Percentiles rank a stretch among this genome's conserved stretches.
Evolutionary conservation across 1,140 invertebrate species (phyloP).

Genomic region (Orius laevigatus): DNA sequence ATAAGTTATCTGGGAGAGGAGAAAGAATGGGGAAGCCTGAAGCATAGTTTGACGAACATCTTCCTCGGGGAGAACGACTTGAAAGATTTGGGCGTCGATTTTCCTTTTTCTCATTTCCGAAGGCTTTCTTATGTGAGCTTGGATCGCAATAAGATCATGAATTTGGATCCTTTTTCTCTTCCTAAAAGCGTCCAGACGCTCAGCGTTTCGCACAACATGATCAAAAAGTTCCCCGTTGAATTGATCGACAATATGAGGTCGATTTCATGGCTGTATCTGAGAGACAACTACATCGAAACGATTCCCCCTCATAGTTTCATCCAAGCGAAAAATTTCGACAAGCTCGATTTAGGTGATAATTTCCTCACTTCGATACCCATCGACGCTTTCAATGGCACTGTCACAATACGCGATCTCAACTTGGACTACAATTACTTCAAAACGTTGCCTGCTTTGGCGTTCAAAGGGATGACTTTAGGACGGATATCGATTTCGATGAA

Average conservation of each 20-base stretch:
- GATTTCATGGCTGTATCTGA: slow-evolving; percentile 45
- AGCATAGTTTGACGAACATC: slow-evolving; percentile 54
- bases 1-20: slow-evolving; percentile 44
- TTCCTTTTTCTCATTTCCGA: slow-evolving; percentile 36
- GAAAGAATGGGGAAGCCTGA: slow-evolving; percentile 55
- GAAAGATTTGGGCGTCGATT: slow-evolving; percentile 32
- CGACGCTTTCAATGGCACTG: slow-evolving; percentile 44
- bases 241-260: slow-evolving; percentile 4
- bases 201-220: slow-evolving; percentile 55
- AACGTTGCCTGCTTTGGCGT: slow-evolving; percentile 42
- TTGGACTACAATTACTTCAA: slow-evolving; percentile 58
- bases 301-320: slow-evolving; percentile 38
- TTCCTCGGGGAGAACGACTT: slow-evolving; percentile 70
- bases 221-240: slow-evolving; percentile 40
- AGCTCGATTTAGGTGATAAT: slow-evolving; percentile 73
- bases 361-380: slow-evolving; percentile 40
- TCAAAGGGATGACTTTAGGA: slow-evolving; percentile 46
- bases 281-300: slow-evolving; percentile 58
- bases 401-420: slow-evolving; percentile 63
- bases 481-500: slow-evolving; percentile 67
- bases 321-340: slow-evolving; percentile 47
- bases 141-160: slow-evolving; percentile 51
- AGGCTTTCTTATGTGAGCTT: slow-evolving; percentile 51
- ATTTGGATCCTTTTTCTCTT: slow-evolving; percentile 37
- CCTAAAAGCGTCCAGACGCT: slow-evolving; percentile 49